A percentile compares a stretch with the other conserved stretches of the same genome.
Conservation (phyloP, 2,888 invertebrate genomes). For the Lordiphosa fenestrarum region DNA sequence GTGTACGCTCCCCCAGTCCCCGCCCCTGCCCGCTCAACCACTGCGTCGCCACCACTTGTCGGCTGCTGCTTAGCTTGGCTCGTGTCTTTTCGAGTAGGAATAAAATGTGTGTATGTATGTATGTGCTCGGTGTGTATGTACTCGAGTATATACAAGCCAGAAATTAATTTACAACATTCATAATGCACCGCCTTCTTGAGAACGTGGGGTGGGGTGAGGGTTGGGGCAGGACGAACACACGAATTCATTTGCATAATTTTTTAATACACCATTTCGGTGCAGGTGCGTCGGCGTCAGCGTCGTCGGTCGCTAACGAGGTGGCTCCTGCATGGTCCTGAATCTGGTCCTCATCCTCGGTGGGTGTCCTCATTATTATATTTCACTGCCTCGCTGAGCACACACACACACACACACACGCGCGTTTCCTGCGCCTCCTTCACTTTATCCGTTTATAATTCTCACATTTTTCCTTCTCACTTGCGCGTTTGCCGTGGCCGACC, state of each 20-base stretch:
- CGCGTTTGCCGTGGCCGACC: slow-evolving; percentile 32
- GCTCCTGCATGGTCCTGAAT: slow-evolving; percentile 17
- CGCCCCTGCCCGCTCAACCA: not conserved
- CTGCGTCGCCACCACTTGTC: slow-evolving; percentile 4
- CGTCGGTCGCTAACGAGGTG: slow-evolving; percentile 50
- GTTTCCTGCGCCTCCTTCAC: slow-evolving; percentile 12
- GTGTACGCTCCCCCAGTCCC: slow-evolving; percentile 13
- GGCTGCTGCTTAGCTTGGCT: slow-evolving; percentile 50
- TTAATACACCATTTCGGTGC: slow-evolving; percentile 78
- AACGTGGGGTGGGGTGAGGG: too few relatives aligned
- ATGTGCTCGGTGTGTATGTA: too few relatives aligned
- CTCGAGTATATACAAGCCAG: slow-evolving; percentile 21
- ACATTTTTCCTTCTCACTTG: slow-evolving; percentile 1
- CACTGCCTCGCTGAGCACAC: slow-evolving; percentile 57
- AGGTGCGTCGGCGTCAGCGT: slow-evolving; percentile 51
- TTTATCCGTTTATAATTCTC: slow-evolving; percentile 50
- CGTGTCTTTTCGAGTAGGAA: slow-evolving; percentile 58
- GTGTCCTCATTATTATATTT: slow-evolving; percentile 73
- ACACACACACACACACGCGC: slow-evolving; percentile 28
- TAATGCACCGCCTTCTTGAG: slow-evolving; percentile 43
- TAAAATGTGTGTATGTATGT: slow-evolving; percentile 5
- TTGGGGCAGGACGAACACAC: slow-evolving; percentile 54
- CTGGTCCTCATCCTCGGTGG: slow-evolving; percentile 19
- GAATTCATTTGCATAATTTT: slow-evolving; percentile 80
- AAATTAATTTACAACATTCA: slow-evolving; percentile 73